Conservation (phyloP, 92 coral and sea anemone genomes). For the Actinernus sp. region DNA sequence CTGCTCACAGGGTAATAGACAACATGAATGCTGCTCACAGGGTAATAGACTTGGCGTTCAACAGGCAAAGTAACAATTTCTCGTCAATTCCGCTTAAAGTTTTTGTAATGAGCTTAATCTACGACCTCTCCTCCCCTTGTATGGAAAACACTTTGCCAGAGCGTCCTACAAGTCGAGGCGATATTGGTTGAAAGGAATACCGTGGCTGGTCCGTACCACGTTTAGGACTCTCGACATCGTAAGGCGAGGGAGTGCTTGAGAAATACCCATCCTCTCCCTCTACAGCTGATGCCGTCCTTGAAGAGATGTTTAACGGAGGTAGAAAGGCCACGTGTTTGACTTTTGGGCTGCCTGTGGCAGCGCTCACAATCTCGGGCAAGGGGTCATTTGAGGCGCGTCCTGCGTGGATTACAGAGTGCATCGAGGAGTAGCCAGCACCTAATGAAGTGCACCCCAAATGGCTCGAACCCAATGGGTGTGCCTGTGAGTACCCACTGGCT, state of each 20-base stretch:
- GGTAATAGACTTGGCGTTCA: no score
- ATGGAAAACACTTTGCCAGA: background rate
- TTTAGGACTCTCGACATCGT: constrained; percentile 64
- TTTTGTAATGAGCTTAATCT: background rate
- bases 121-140: background rate
- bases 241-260: constrained; percentile 76
- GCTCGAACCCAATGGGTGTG: background rate
- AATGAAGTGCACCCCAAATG: background rate
- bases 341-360: constrained; percentile 60
- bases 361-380: constrained; percentile 40
- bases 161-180: constrained; percentile 45
- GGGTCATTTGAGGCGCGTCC: background rate
- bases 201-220: constrained; percentile 55
- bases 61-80: no score
- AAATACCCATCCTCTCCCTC: constrained; percentile 80
- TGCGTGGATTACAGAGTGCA: background rate
- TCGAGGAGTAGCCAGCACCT: background rate
- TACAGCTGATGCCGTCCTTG: constrained; percentile 23
- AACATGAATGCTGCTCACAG: no score
- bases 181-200: constrained; percentile 70
- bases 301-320: constrained; percentile 68
- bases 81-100: no score
- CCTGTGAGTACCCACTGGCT: background rate
- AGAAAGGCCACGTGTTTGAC: constrained; percentile 52
- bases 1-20: no score